These are phyloP conservation scores for Erinaceus europaeus DNA, from an alignment of 2,113 vertebrate species.

Conservation along the genomic window DNA sequence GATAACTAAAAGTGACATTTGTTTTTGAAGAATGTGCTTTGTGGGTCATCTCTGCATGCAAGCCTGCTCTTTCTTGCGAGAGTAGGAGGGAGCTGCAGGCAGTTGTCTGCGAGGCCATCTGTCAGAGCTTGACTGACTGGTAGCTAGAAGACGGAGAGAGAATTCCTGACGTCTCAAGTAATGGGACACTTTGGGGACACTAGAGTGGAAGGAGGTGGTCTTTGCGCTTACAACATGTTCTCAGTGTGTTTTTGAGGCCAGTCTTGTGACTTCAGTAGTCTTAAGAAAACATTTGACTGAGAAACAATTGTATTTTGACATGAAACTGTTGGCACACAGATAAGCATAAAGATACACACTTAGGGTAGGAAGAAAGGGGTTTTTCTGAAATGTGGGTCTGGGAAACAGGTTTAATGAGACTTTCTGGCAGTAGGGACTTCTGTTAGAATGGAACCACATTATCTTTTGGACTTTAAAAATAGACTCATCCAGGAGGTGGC, in stretches of 20 bases:
- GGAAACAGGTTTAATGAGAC: slow-evolving; percentile 21
- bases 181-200: slow-evolving; percentile 21
- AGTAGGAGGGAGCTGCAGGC: neutral
- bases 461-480: slow-evolving; percentile 46
- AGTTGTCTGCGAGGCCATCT: neutral
- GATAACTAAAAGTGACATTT: slow-evolving; percentile 65
- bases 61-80: accelerated
- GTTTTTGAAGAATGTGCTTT: slow-evolving; percentile 55
- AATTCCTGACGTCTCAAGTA: slow-evolving; percentile 49
- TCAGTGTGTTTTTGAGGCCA: slow-evolving; percentile 21
- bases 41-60: neutral
- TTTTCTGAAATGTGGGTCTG: slow-evolving; percentile 2
- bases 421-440: slow-evolving; percentile 8
- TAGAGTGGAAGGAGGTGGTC: slow-evolving; percentile 31
- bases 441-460: neutral
- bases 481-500: too few relatives aligned
- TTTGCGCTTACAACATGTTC: slow-evolving; percentile 46
- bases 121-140: neutral
- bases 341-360: neutral
- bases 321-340: neutral
- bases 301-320: slow-evolving; percentile 17
- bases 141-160: slow-evolving; percentile 1
- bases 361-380: neutral
- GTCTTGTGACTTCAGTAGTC: neutral
- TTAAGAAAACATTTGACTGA: slow-evolving; percentile 54